Conservation (phyloP, 2,113 vertebrate genomes). For the Pterophyllum scalare region DNA sequence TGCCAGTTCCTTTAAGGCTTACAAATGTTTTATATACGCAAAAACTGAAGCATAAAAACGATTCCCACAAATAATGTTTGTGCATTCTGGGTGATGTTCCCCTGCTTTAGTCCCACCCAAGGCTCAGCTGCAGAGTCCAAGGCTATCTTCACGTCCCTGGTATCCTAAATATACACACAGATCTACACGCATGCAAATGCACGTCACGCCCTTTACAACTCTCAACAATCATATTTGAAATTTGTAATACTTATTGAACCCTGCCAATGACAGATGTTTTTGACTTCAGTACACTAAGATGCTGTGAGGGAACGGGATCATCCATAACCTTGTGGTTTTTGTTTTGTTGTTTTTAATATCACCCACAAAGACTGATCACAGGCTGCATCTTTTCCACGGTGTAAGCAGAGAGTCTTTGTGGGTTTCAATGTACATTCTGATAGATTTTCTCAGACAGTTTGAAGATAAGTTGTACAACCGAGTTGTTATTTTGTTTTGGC, state of each 20-base stretch:
- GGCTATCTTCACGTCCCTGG: conserved; percentile 54
- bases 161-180: conserved; percentile 40
- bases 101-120: conserved; percentile 29
- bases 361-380: conserved; percentile 14
- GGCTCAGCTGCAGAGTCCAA: conserved; percentile 42
- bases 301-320: conserved; percentile 33
- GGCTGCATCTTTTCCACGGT: not conserved
- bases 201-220: conserved; percentile 36
- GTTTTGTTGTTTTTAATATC: not conserved
- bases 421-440: not conserved
- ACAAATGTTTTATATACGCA: not conserved
- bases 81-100: conserved; percentile 13
- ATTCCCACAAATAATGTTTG: conserved; percentile 4
- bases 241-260: conserved; percentile 49
- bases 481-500: not conserved
- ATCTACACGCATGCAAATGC: conserved; percentile 12
- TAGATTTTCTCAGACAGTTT: not conserved
- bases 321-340: conserved; percentile 16
- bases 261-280: conserved; percentile 55
- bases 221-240: conserved; percentile 32
- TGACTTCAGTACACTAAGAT: conserved; percentile 47
- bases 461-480: conserved; percentile 13
- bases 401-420: not conserved
- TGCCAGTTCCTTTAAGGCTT: not conserved
- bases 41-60: not conserved